These are phyloP conservation scores for Saturnia pavonia DNA, from an alignment of 2,888 invertebrate species.

Conservation along the genomic window DNA sequence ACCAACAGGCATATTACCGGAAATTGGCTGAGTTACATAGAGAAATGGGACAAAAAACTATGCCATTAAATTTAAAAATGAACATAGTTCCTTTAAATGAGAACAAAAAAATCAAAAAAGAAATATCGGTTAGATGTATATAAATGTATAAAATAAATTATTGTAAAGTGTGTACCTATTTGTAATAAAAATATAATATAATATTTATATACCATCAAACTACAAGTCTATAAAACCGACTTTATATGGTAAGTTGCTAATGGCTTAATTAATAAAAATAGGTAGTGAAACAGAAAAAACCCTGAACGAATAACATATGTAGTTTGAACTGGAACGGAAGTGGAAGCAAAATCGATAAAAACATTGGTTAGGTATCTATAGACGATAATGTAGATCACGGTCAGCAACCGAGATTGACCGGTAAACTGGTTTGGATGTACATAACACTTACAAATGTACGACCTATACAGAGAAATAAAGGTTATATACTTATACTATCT, in stretches of 20 bases:
- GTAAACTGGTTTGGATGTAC: constrained; percentile 30
- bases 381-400: constrained; percentile 49
- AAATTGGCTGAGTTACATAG: too few species aligned
- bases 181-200: not conserved
- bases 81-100: too few species aligned
- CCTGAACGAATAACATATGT: constrained; percentile 9
- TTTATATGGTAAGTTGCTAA: not conserved
- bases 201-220: not conserved
- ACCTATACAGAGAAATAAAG: not conserved
- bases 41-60: too few species aligned
- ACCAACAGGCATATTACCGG: too few species aligned
- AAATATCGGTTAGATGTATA: too few species aligned
- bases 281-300: not conserved
- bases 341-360: constrained; percentile 13
- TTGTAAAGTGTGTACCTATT: not conserved
- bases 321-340: constrained; percentile 17
- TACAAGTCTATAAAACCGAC: not conserved
- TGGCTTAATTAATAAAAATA: constrained; percentile 3
- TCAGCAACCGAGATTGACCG: constrained; percentile 47
- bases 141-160: not conserved
- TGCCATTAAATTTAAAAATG: too few species aligned
- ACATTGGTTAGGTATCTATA: constrained; percentile 24
- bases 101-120: not conserved
- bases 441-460: constrained; percentile 21
- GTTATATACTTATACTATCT: not conserved